phyloP scores from a whole-genome alignment of 2,888 invertebrate genomes.

The Zeuzera pyrina region DNA sequence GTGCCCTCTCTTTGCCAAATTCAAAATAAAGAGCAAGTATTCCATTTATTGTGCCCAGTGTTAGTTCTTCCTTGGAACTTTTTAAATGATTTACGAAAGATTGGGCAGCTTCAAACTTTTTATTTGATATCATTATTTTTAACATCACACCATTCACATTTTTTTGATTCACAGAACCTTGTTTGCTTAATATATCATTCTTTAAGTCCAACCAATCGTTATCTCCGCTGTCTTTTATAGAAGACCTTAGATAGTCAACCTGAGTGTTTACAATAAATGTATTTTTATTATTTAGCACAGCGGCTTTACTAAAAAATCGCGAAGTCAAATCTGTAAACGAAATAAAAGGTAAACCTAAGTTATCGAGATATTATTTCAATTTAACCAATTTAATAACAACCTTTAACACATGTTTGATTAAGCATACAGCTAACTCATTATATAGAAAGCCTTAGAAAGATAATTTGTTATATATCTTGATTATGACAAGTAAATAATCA shows the following conservation, averaged over 20 bases:
- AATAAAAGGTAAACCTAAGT: too few relatives aligned
- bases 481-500: too few relatives aligned
- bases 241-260: constrained; percentile 38
- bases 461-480: too few relatives aligned
- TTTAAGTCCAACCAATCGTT: constrained; percentile 55
- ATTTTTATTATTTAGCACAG: too few relatives aligned
- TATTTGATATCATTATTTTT: constrained; percentile 52
- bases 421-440: too few relatives aligned
- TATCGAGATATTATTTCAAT: too few relatives aligned
- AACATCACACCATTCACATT: constrained; percentile 76
- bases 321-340: too few relatives aligned
- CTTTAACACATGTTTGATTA: too few relatives aligned
- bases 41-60: constrained; percentile 72
- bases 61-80: constrained; percentile 54
- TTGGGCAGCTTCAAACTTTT: constrained; percentile 62
- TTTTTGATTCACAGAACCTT: constrained; percentile 44
- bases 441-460: too few relatives aligned
- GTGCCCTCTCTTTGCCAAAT: constrained; percentile 26
- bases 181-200: constrained; percentile 41
- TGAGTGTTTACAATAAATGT: constrained; percentile 32
- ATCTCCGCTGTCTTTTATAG: constrained; percentile 23
- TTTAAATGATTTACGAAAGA: constrained; percentile 74
- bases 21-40: constrained; percentile 70
- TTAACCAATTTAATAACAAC: too few relatives aligned
- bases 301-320: too few relatives aligned